Base-by-base conservation (phyloP, 92 coral and sea anemone species). In the Palythoa grandis region DNA sequence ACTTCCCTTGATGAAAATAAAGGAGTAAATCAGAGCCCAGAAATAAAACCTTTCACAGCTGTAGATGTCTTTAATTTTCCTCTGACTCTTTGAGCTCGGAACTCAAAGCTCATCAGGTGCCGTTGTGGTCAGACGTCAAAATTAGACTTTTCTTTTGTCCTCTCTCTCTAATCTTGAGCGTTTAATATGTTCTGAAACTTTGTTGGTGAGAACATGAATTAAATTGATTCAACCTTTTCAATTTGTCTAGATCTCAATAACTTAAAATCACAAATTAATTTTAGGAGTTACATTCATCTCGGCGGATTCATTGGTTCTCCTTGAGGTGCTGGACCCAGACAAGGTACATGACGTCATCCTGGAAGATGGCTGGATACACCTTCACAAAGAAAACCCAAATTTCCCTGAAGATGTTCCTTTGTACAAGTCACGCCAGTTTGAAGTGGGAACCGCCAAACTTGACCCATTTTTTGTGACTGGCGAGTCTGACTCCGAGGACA, bases 401-500 rank as follows among this genome's bases (percentile, higher is more conserved):
- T 93, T 40, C 82, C 89, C 94, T 6, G 66, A 68, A 77, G 89
- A 86, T 14, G 70, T 82, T 43, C 93, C 95, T 53, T 72, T 93
- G 52, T 93, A 91, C 89, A 93, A 93, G 76, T 93, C 95, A 23
- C 92, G 82, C 11, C 95, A 93, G 84, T 93, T 90, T 88, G 92
- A 93, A 25, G 95, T 93, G 13, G 95, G 95, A n/a, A 85, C 79
- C n/a, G 92, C 83, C 38, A 82, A 43, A 37, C 88, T 93, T 53
- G 95, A 93, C 52, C 92, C 95, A 17, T 91, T 58, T 67, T 40
- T 67, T 10, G 92, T 88, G 10, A 88, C 87, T 5, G 94, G 90
- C 5, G 40, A 79, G 73, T 58, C 70, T 39, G 72, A 52, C 65
- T 52, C 17, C n/a, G 80, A 24, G 66, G 22, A 8, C 11, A 12